A percentile compares a stretch with the other conserved stretches of the same genome.
Evolutionary conservation across 2,888 invertebrate species (phyloP).

Genomic region (Parnassius apollo): DNA sequence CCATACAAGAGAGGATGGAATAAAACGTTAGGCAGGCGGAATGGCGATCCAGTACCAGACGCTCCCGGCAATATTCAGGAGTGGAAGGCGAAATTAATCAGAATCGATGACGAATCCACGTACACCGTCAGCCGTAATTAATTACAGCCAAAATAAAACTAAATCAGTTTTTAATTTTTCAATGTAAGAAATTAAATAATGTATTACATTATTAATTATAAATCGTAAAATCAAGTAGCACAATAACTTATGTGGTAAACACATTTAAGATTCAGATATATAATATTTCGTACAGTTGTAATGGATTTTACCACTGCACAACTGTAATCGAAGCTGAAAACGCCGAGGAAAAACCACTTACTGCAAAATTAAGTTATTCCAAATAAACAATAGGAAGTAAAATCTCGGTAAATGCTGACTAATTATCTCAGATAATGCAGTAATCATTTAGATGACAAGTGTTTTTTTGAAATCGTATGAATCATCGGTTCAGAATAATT

Average conservation of each 20-base stretch:
- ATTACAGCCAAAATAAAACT: no score
- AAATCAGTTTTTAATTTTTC: no score
- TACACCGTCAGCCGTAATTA: no score
- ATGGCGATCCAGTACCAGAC: no score
- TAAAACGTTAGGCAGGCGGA: no score
- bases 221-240: no score
- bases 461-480: constrained; percentile 9
- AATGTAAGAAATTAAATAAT: no score
- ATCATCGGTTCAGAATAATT: constrained; percentile 8
- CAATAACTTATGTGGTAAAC: constrained; percentile 3
- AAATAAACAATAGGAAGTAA: constrained; percentile 7
- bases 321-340: constrained; percentile 1
- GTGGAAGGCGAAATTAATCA: no score
- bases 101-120: no score
- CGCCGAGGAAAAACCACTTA: constrained; percentile 1
- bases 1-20: no score
- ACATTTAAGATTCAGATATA: neutral
- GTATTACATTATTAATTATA: no score
- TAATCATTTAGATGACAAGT: neutral
- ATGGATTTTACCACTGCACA: constrained; percentile 4
- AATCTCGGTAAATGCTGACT: constrained; percentile 7
- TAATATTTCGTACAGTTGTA: neutral
- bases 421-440: neutral
- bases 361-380: neutral
- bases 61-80: no score